These are phyloP conservation scores for Lymantria monacha DNA, from an alignment of 2,888 invertebrate species.

Conservation along the genomic window DNA sequence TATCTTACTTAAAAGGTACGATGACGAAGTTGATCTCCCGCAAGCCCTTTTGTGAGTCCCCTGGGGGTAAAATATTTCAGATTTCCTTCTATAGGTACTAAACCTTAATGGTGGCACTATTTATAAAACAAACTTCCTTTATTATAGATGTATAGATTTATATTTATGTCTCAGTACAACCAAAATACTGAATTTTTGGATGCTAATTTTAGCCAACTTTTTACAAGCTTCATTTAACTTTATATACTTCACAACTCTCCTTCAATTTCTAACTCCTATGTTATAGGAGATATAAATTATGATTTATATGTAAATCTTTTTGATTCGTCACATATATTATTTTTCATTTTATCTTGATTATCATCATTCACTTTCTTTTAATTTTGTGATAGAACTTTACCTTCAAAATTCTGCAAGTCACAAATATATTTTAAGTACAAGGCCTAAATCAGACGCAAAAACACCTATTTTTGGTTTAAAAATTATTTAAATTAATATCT, in stretches of 20 bases:
- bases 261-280: conserved; percentile 10
- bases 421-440: background rate
- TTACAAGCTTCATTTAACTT: conserved; percentile 38
- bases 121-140: conserved; percentile 40
- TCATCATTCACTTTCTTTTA: conserved; percentile 41
- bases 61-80: conserved; percentile 55
- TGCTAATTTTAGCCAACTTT: conserved; percentile 18
- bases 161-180: conserved; percentile 15
- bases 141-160: conserved; percentile 42
- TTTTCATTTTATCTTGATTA: conserved; percentile 57
- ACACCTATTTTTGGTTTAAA: no score
- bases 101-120: conserved; percentile 51
- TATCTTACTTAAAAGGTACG: conserved; percentile 44
- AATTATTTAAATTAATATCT: no score
- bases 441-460: no score
- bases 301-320: conserved; percentile 13
- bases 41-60: conserved; percentile 55
- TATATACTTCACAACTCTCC: conserved; percentile 12
- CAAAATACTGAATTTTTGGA: conserved; percentile 36
- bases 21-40: conserved; percentile 47
- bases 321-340: conserved; percentile 46
- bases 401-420: background rate
- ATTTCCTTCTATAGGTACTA: conserved; percentile 45
- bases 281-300: conserved; percentile 11
- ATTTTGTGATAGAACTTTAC: background rate